Base-by-base conservation (phyloP, 2,888 invertebrate species). In the Ashinkailepas kermadecensis region DNA sequence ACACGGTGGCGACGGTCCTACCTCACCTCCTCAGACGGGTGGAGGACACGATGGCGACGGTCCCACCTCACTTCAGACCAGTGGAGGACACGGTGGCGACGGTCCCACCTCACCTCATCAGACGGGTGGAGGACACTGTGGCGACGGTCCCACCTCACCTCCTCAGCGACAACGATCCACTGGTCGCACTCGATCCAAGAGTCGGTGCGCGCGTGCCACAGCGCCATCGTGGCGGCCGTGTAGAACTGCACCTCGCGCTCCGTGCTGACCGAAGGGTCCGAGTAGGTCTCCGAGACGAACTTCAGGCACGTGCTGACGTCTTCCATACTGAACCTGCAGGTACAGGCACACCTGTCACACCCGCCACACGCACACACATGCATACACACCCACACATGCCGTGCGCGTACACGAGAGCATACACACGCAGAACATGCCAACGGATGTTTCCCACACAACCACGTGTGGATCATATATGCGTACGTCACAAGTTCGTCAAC, bases 221-320 rank as follows among this genome's bases (percentile, higher is more conserved):
- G 56, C 10, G 74, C 74, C 74, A 74, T 54, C 18, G 74, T 74
- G 74, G 74, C 15, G 21, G 74, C 54, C 21, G 74, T 21, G 74
- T 74, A 74, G 74, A 74, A 74, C 56, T 74, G 74, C 54, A 56
- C 74, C 74, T 74, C 74, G 21, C 74, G 74, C 18, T 74, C 74
- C 7, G 74, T 74, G 18, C 56, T 54, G 74, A 74, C 74, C 10
- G 74, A 74, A 9, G 74, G 74, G 54, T 74, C 74, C 18, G 18
- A 21, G 74, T 74, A 74, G 18, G 74, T 74, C 56, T 74, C 74
- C 1, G 21, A 7, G 54, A 74, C 74, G 56, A 10, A 74, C 54
- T 15, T 15, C 74, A 74, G 54, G n/a, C 74, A 74, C 56, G 74
- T 74, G 56, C 21, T 23, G 74, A 74, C 56, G 74, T 74, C 74